Evolutionary conservation across 2,888 invertebrate genomes (phyloP).

Genomic region (Drosophila ezoana): DNA sequence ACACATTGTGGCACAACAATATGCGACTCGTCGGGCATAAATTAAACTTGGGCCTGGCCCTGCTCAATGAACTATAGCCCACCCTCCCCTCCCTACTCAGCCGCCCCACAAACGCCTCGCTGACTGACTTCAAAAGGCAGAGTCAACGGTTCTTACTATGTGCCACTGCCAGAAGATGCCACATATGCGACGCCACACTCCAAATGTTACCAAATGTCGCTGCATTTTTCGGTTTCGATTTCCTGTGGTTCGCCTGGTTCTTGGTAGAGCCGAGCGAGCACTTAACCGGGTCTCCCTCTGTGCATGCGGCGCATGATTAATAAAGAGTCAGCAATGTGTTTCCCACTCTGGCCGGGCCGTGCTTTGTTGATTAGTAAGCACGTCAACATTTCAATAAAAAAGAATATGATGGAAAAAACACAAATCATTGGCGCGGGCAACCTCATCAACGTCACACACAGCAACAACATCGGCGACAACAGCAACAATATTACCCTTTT

Average conservation of each 20-base stretch:
- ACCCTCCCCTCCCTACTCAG: too few relatives aligned
- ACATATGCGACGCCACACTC: constrained; percentile 1
- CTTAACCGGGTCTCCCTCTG: background rate
- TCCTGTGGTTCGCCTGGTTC: constrained; percentile 47
- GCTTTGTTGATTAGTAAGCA: constrained; percentile 75
- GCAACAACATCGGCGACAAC: constrained; percentile 20
- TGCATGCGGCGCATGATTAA: constrained; percentile 74
- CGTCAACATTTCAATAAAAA: constrained; percentile 73
- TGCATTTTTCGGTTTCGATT: constrained; percentile 65
- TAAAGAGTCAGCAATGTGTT: constrained; percentile 60
- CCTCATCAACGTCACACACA: constrained; percentile 68
- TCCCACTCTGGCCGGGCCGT: constrained; percentile 50
- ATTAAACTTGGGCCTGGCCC: constrained; percentile 58
- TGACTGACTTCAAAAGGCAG: constrained; percentile 18
- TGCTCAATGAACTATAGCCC: constrained; percentile 62
- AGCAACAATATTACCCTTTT: constrained; percentile 44
- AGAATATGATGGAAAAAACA: constrained; percentile 25
- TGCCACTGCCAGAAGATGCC: constrained; percentile 1
- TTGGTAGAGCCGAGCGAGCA: background rate
- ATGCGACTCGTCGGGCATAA: constrained; percentile 64
- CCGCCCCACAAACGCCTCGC: constrained; percentile 2
- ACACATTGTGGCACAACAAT: constrained; percentile 30
- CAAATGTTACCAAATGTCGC: constrained; percentile 14
- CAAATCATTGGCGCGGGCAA: constrained; percentile 62
- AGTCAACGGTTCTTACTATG: constrained; percentile 30